Evolutionary conservation across 2,888 invertebrate genomes (phyloP).

Genomic region (Thyatira batis): DNA sequence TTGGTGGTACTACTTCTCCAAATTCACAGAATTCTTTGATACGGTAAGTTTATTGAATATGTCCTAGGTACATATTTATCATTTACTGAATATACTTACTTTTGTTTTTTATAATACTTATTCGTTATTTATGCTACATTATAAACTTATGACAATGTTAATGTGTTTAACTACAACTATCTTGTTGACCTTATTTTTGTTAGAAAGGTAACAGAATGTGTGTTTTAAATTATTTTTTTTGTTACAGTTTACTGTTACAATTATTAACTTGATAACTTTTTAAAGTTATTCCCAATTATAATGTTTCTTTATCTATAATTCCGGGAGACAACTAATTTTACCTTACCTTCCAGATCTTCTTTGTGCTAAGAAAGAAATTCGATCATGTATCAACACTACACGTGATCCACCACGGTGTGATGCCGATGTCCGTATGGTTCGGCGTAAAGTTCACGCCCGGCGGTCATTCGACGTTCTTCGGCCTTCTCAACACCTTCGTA

Average conservation of each 20-base stretch:
- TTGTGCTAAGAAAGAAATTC: constrained; percentile 96
- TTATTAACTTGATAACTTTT: too few relatives aligned
- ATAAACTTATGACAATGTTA: too few relatives aligned
- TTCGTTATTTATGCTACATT: too few relatives aligned
- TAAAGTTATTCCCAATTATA: too few relatives aligned
- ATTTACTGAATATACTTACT: too few relatives aligned
- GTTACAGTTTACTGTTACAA: too few relatives aligned
- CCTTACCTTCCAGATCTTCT: constrained; percentile 88
- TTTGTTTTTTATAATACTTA: too few relatives aligned
- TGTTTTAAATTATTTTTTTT: too few relatives aligned
- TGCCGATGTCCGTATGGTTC: constrained; percentile 99
- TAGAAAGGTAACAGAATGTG: too few relatives aligned
- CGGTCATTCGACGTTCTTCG: constrained; percentile 98
- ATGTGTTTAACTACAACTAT: too few relatives aligned
- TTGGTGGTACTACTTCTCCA: constrained; percentile 98
- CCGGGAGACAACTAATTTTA: too few relatives aligned
- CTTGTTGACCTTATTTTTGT: too few relatives aligned
- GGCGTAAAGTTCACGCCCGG: constrained; percentile 98
- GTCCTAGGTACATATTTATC: background rate
- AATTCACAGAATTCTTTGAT: constrained; percentile 97
- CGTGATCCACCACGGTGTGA: constrained; percentile 97
- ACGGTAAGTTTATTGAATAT: constrained; percentile 86
- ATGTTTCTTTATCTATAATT: constrained; percentile 9
- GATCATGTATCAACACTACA: constrained; percentile 96
- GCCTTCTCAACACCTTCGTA: constrained; percentile 96